phyloP scores from a whole-genome alignment of 2,113 vertebrate species.

The Collichthys lucidus region DNA sequence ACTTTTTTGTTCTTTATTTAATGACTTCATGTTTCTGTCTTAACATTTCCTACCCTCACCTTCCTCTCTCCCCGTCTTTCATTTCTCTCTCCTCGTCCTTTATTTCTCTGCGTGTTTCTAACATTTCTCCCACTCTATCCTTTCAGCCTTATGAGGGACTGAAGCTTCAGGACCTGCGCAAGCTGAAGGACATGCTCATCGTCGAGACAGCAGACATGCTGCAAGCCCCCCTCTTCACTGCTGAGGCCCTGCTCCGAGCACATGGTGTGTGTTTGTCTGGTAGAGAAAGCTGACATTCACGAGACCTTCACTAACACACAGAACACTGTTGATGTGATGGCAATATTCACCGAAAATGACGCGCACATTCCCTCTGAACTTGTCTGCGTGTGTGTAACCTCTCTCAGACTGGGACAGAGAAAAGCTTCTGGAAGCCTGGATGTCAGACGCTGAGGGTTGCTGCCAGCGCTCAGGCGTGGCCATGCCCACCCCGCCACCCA shows the following conservation, averaged over 20 bases:
- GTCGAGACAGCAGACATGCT: slow-evolving; percentile 99
- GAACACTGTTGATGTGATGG: not conserved
- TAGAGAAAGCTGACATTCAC: not conserved
- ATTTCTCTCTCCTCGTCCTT: not conserved
- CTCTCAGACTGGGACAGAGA: slow-evolving; percentile 79
- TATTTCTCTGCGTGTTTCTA: not conserved
- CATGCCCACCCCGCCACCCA: slow-evolving; percentile 80
- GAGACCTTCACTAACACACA: not conserved
- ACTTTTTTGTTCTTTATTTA: not conserved
- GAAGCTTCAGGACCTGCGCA: slow-evolving; percentile 94
- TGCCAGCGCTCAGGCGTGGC: slow-evolving; percentile 81
- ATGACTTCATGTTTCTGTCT: not conserved
- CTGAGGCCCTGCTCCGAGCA: slow-evolving; percentile 96
- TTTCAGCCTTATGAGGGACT: slow-evolving; percentile 93
- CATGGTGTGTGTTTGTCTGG: slow-evolving; percentile 85
- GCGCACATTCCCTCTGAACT: not conserved
- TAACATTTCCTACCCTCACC: not conserved
- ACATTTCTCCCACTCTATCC: slow-evolving; percentile 10
- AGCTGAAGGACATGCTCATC: slow-evolving; percentile 98
- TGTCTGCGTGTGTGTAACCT: not conserved
- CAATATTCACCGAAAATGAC: not conserved
- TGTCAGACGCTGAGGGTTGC: slow-evolving; percentile 78
- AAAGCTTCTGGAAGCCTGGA: slow-evolving; percentile 82
- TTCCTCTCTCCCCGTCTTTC: not conserved
- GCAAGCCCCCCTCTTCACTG: slow-evolving; percentile 96